These are phyloP conservation scores for Patella caerulea DNA, from an alignment of 2,888 invertebrate genomes.

Conservation along the genomic window DNA sequence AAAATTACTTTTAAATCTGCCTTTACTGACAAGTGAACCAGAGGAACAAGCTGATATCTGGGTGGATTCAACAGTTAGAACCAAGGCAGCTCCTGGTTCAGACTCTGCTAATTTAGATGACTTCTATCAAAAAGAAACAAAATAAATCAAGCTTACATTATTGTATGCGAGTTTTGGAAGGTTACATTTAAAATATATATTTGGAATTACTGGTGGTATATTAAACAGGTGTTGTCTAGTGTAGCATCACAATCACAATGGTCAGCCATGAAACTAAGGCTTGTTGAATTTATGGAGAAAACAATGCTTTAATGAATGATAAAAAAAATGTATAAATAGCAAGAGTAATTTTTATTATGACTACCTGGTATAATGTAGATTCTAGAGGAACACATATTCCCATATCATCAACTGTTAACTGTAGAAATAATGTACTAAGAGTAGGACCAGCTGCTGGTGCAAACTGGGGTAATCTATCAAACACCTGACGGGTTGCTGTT, in stretches of 20 bases:
- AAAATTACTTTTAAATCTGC: slow-evolving; percentile 72
- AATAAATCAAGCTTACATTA: background rate
- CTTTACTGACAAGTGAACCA: slow-evolving; percentile 95
- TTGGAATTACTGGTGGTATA: too few relatives aligned
- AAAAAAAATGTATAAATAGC: background rate
- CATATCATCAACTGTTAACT: slow-evolving; percentile 95
- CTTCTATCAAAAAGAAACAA: slow-evolving; percentile 1
- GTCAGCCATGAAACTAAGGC: too few relatives aligned
- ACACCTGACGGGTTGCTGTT: slow-evolving; percentile 75
- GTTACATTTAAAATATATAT: too few relatives aligned
- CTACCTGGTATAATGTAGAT: slow-evolving; percentile 75
- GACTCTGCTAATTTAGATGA: slow-evolving; percentile 47
- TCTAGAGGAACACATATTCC: slow-evolving; percentile 94
- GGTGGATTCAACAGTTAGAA: slow-evolving; percentile 96
- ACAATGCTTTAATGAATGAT: background rate
- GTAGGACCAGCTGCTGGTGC: slow-evolving; percentile 53
- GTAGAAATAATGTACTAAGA: slow-evolving; percentile 90
- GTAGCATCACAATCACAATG: too few relatives aligned
- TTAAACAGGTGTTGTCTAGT: too few relatives aligned
- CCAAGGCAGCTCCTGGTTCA: slow-evolving; percentile 81
- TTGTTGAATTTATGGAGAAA: too few relatives aligned
- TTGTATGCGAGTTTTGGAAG: too few relatives aligned
- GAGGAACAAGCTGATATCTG: slow-evolving; percentile 95
- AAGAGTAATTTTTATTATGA: too few relatives aligned
- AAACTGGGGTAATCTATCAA: slow-evolving; percentile 78